phyloP scores from a whole-genome alignment of 2,888 invertebrate genomes.

The Thalpophila matura region DNA sequence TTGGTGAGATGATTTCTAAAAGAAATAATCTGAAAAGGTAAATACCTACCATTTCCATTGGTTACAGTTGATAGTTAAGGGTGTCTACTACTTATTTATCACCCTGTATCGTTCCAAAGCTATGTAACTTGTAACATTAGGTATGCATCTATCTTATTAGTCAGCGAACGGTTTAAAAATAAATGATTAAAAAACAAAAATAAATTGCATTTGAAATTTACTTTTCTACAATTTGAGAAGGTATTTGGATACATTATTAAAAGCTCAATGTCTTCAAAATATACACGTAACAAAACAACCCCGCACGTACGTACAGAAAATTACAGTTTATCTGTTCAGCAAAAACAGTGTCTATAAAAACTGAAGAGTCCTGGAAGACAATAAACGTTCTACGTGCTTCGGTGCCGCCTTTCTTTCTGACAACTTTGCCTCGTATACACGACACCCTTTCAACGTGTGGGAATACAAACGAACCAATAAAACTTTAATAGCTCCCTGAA shows the following conservation, averaged over 20 bases:
- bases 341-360: constrained; percentile 37
- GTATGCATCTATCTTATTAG: too few species aligned
- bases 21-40: too few species aligned
- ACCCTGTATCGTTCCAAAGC: too few species aligned
- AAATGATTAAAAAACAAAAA: neutral
- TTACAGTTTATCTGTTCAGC: constrained; percentile 25
- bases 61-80: too few species aligned
- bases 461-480: constrained; percentile 34
- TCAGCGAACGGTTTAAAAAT: too few species aligned
- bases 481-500: constrained; percentile 25
- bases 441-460: constrained; percentile 32
- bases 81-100: too few species aligned
- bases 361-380: constrained; percentile 35
- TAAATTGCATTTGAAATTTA: neutral
- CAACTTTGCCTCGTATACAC: constrained; percentile 1
- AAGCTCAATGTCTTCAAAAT: neutral
- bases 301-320: constrained; percentile 30
- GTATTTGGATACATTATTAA: neutral
- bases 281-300: constrained; percentile 8
- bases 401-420: neutral
- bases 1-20: too few species aligned
- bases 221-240: neutral
- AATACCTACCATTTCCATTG: too few species aligned
- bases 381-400: constrained; percentile 57
- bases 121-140: too few species aligned